Evolutionary conservation across 2,113 vertebrate species (phyloP).

Genomic region (Pao palembangensis): DNA sequence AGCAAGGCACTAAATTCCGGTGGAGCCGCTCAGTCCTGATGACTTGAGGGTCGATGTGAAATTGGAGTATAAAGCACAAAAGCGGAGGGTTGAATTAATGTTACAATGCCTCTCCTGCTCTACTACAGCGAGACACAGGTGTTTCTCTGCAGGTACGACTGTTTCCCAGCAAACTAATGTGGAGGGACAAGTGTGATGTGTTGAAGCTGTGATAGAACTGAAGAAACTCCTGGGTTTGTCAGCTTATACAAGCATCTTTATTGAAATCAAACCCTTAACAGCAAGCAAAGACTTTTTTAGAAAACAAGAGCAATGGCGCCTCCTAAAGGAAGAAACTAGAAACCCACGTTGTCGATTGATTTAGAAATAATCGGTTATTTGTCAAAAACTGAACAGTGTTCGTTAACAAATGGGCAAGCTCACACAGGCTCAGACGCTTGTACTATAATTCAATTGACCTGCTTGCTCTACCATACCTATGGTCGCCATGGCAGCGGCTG

Average conservation of each 20-base stretch:
- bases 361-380: too few relatives aligned
- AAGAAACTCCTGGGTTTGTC: too few relatives aligned
- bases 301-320: too few relatives aligned
- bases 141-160: not conserved
- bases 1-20: slow-evolving; percentile 21
- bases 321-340: too few relatives aligned
- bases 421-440: slow-evolving; percentile 11
- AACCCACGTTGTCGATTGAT: too few relatives aligned
- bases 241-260: too few relatives aligned
- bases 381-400: too few relatives aligned
- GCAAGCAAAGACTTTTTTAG: too few relatives aligned
- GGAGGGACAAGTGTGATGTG: too few relatives aligned
- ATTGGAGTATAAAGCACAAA: slow-evolving; percentile 9
- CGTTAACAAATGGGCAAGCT: too few relatives aligned
- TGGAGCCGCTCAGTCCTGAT: slow-evolving; percentile 9
- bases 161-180: not conserved
- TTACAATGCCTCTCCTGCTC: slow-evolving; percentile 13
- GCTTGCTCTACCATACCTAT: slow-evolving; percentile 59
- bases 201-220: not conserved
- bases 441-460: slow-evolving; percentile 45
- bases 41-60: not conserved
- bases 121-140: not conserved
- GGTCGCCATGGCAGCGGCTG: slow-evolving; percentile 53
- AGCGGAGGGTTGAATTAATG: slow-evolving; percentile 2
- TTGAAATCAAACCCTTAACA: too few relatives aligned